Conservation (phyloP, 2,113 vertebrate species). For the Rhodinocichla rosea region DNA sequence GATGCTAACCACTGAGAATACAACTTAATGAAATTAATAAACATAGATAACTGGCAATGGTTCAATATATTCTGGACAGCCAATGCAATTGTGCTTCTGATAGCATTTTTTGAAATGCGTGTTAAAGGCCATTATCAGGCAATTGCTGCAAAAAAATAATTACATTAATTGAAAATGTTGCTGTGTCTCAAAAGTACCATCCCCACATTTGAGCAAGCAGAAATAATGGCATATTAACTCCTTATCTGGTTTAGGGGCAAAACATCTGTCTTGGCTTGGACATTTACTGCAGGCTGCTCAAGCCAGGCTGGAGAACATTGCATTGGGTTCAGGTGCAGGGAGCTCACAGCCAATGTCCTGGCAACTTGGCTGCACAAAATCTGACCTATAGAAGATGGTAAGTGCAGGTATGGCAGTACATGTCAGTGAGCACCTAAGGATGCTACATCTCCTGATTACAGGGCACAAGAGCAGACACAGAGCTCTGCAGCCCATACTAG, state of each 20-base stretch:
- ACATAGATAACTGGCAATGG: neutral
- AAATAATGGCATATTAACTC: neutral
- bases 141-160: neutral
- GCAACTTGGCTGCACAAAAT: neutral
- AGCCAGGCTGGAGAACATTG: neutral
- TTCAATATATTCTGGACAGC: neutral
- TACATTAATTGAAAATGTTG: neutral
- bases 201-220: neutral
- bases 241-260: neutral
- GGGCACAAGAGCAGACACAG: neutral
- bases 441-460: fast-evolving
- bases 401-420: fast-evolving
- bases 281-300: neutral
- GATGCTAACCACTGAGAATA: neutral
- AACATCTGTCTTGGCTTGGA: neutral
- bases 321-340: neutral
- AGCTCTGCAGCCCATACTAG: fast-evolving
- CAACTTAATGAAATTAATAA: neutral
- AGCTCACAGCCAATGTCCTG: neutral
- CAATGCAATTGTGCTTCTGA: neutral
- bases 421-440: neutral
- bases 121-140: neutral
- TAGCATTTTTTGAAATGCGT: neutral
- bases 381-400: neutral
- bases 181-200: neutral